Evolutionary conservation across 2,888 invertebrate species (phyloP), one percentile per base, ranked within the genome.

Genomic region (Ellobium chinense): DNA sequence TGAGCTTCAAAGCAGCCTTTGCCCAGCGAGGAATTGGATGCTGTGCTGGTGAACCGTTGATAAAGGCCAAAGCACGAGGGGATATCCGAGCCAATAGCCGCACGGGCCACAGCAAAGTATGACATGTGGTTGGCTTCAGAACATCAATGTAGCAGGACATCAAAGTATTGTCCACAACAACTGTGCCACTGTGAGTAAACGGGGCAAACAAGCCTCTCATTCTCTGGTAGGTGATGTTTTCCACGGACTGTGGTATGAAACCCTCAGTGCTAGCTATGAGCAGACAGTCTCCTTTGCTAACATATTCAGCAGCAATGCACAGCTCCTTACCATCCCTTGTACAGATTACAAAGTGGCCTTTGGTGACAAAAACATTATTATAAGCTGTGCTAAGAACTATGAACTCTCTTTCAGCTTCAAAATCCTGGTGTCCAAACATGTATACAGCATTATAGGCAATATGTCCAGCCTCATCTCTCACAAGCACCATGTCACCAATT

Each of bases 361-460:
- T 21, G 2, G 74, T 66, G 24, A 80, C 73, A 56, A 12, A 74
- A 18, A 75, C 74, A 37, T 27, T 31, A 18, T 65, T 29, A 29
- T 24, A 54, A 37, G 36, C 62, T 54, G 75, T 68, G 29, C 39
- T 46, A 46, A 80, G 46, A 5, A 37, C 69, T 4, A 80, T 36
- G 62, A 74, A 80, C 2, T 74, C 68, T 18, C 21, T 39, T 34
- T 3, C n/a, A 14, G 24, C 58, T 12, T 62, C 39, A 18, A 36
- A 36, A 14, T 80, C 80, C 7, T 46, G 29, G 60, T 80, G 80
- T 1, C 80, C 80, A 80, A 80, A 80, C 80, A 80, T 80, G 68
- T 80, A 80, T 18, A 80, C 75, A 24, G 68, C 69, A 27, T 80
- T 75, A 75, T n/a, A 68, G 9, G 31, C 37, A 1, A 80, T 46